phyloP scores from a whole-genome alignment of 1,140 invertebrate species.

The Cydia amplana region DNA sequence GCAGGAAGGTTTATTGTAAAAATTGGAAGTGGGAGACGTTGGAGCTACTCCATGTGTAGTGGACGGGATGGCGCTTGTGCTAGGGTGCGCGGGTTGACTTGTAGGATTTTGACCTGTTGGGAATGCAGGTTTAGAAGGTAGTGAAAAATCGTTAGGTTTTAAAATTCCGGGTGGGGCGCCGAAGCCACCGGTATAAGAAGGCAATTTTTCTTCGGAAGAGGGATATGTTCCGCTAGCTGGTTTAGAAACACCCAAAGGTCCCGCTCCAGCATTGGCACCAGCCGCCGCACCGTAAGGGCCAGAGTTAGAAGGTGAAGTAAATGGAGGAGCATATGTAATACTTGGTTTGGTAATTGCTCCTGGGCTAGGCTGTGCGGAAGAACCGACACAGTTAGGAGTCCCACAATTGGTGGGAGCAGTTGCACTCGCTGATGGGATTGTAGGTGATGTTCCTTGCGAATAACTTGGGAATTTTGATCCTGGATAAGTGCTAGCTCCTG shows the following conservation, averaged over 20 bases:
- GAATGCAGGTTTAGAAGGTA: constrained; percentile 31
- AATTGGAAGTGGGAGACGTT: neutral
- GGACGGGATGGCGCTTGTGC: constrained; percentile 13
- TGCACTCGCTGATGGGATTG: neutral
- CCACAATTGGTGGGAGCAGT: constrained; percentile 17
- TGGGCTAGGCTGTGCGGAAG: neutral
- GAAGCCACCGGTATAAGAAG: constrained; percentile 43
- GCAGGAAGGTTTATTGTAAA: constrained; percentile 29
- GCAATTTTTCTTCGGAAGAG: constrained; percentile 37
- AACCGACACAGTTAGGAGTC: neutral
- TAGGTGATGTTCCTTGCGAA: constrained; percentile 23
- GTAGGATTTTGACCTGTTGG: constrained; percentile 12
- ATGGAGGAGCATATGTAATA: constrained; percentile 25
- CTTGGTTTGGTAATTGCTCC: constrained; percentile 13
- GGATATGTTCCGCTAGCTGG: constrained; percentile 12
- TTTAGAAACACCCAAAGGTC: neutral
- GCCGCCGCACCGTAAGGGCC: constrained; percentile 14
- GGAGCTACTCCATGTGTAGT: neutral
- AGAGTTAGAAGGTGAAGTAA: neutral
- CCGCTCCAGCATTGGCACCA: constrained; percentile 20
- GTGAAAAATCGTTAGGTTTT: constrained; percentile 49
- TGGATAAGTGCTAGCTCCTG: neutral
- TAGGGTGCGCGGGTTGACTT: neutral
- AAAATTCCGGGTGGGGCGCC: constrained; percentile 46
- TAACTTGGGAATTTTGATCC: constrained; percentile 23